Percentiles rank a stretch among this genome's conserved stretches.
These are phyloP conservation scores for Peromyscus attwateri DNA, from an alignment of 2,797 vertebrate species.

Conservation along the genomic window DNA sequence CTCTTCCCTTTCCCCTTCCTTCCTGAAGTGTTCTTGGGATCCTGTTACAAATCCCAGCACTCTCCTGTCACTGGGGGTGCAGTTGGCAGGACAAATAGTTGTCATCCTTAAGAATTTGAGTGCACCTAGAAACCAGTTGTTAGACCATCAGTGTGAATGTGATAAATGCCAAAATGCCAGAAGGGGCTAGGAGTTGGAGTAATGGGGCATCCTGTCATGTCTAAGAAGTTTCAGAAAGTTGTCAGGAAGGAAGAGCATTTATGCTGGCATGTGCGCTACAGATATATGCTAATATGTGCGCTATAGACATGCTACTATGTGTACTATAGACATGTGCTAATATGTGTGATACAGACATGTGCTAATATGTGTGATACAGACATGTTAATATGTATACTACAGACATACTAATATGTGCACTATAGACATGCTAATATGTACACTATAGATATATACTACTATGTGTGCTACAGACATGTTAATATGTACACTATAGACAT, in stretches of 20 bases:
- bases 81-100: not conserved
- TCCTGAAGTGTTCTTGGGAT: not conserved
- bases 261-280: not conserved
- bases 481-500: not conserved
- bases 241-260: not conserved
- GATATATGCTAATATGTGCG: too few species aligned
- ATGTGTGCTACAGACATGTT: not conserved
- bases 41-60: not conserved
- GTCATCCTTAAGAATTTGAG: not conserved
- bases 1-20: not conserved
- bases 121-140: not conserved
- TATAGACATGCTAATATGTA: not conserved
- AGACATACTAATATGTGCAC: too few species aligned
- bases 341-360: too few species aligned
- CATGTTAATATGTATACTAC: too few species aligned
- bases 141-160: not conserved
- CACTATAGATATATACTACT: not conserved
- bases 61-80: not conserved
- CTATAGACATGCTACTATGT: too few species aligned
- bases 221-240: not conserved
- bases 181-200: not conserved
- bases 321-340: too few species aligned
- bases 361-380: too few species aligned
- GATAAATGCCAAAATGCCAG: conserved; percentile 1
- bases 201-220: not conserved